Evolutionary conservation across 2,113 vertebrate genomes (phyloP).

Genomic region (Hyla sarda): DNA sequence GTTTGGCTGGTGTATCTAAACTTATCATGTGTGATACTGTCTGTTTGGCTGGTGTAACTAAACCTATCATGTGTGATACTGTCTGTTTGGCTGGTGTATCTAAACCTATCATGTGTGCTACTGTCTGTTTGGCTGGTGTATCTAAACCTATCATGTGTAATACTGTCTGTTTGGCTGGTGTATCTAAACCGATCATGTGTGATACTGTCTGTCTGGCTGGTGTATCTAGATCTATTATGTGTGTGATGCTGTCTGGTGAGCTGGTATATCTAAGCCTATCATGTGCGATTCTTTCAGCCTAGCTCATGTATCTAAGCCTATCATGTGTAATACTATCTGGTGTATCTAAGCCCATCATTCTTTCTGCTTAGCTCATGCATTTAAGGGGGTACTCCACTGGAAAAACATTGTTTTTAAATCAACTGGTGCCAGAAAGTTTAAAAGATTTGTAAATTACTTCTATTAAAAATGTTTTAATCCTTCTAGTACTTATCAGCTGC

Average conservation of each 20-base stretch:
- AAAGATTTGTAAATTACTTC: too few species aligned
- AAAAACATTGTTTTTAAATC: too few species aligned
- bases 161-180: too few species aligned
- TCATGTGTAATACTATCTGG: neutral
- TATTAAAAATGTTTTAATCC: too few species aligned
- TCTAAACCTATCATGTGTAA: too few species aligned
- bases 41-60: neutral
- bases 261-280: neutral
- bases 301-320: neutral
- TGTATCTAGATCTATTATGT: neutral
- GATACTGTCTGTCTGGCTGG: neutral
- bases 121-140: too few species aligned
- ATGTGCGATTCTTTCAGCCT: neutral
- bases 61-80: neutral
- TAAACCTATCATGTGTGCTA: neutral
- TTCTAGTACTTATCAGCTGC: too few species aligned
- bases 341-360: too few species aligned
- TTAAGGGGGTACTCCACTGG: too few species aligned
- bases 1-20: neutral
- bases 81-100: neutral
- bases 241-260: neutral
- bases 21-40: neutral
- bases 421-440: too few species aligned
- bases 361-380: neutral
- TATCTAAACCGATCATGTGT: neutral